Evolutionary conservation across 2,797 vertebrate species (phyloP), one percentile per base, ranked within the genome.

Genomic region (Tinamus major): DNA sequence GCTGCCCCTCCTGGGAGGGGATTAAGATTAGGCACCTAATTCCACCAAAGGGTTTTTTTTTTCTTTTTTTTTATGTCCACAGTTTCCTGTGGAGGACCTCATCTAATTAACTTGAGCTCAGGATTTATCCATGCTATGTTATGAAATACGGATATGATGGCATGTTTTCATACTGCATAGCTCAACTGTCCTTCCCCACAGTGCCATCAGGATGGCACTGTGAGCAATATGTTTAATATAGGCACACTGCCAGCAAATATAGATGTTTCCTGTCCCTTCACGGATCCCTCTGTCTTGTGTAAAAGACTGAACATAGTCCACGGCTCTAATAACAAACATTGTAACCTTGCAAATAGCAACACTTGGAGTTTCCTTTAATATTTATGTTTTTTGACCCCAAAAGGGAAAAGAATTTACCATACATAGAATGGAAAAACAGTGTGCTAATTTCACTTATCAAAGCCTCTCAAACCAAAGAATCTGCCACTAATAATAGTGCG

Each of bases 61-160:
- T 44, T 44, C 7, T 98, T 98, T 97, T 98, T 98, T 98, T 96
- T 23, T 29, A 89, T 93, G 96, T 91, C 93, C 94, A 94, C 96
- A 96, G 97, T 97, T 98, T 98, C 98, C 98, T 98, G 98, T 97
- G 98, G 98, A 98, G 98, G 87, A 96, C 96, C 94, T 95, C 94
- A 75, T 96, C 83, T 96, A 90, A 97, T 97, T 97, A 92, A 88
- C 92, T 83, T 90, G 81, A 92, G 87, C 95, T 83, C 71, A 21
- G 42, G 92, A 86, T 95, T 94, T 61, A 69, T 16, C 15, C 27
- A 39, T 56, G 72, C 85, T 93, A 82, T 96, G 93, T 92, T 96
- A 67, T 97, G 96, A 93, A 96, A 94, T 68, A 49, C 26, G 78
- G 94, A 93, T 87, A 85, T 58, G 93, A 90, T 27, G 82, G 79